These are phyloP conservation scores for Actinemys pallida DNA, from an alignment of 2,113 vertebrate species.

Conservation along the genomic window DNA sequence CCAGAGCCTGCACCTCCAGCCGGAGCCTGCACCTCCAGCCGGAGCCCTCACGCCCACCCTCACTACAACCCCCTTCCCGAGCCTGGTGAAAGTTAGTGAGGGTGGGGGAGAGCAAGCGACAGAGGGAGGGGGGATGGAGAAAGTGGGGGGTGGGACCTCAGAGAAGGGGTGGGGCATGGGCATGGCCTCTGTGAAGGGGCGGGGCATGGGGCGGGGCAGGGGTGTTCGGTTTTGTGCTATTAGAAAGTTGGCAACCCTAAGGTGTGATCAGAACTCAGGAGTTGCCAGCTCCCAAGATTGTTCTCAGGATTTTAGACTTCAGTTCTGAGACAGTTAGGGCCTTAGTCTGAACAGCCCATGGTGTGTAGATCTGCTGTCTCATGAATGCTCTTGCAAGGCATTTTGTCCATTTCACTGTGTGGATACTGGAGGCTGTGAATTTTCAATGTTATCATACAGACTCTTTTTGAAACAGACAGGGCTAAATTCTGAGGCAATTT, in stretches of 20 bases:
- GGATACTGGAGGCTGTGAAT: background rate
- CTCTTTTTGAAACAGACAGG: background rate
- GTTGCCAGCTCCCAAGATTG: background rate
- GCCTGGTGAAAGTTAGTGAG: too few species aligned
- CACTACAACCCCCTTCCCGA: too few species aligned
- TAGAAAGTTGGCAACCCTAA: background rate
- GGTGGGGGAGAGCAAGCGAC: too few species aligned
- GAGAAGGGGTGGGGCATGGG: too few species aligned
- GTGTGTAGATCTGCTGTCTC: background rate
- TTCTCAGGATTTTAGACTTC: background rate
- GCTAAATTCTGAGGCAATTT: background rate
- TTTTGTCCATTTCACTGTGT: background rate
- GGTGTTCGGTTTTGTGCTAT: too few species aligned
- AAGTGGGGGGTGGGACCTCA: too few species aligned
- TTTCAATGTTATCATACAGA: background rate
- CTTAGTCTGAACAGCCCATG: accelerated
- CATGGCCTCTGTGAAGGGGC: too few species aligned
- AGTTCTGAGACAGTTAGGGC: accelerated
- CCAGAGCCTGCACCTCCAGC: too few species aligned
- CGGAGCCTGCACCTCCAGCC: too few species aligned
- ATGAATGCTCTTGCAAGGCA: background rate
- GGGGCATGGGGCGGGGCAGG: too few species aligned
- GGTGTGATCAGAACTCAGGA: background rate
- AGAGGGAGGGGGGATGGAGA: too few species aligned
- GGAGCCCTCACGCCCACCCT: too few species aligned